Percentiles rank a stretch among this genome's conserved stretches.
Conservation (phyloP, 1,140 invertebrate genomes). For the Nasonia longicornis region DNA sequence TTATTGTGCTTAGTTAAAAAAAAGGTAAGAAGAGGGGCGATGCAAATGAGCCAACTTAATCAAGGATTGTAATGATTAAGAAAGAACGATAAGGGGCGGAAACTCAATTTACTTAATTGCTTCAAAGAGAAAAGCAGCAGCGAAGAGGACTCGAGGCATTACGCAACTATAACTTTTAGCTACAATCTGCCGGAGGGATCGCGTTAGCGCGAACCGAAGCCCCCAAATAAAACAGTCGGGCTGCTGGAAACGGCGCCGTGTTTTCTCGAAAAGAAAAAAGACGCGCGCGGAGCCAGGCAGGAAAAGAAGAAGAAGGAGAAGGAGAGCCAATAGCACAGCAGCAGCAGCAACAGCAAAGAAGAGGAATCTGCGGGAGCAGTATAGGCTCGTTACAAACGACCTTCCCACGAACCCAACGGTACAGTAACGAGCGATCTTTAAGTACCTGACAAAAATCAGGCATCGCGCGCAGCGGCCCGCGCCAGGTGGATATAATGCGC, state of each 20-base stretch:
- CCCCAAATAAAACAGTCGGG: conserved; percentile 33
- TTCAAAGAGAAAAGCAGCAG: conserved; percentile 12
- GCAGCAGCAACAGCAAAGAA: background rate
- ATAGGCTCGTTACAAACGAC: conserved; percentile 47
- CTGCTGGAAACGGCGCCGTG: conserved; percentile 26
- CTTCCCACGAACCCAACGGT: conserved; percentile 56
- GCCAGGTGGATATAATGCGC: conserved; percentile 43
- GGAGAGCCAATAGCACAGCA: background rate
- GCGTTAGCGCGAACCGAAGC: background rate
- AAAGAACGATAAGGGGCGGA: conserved; percentile 28
- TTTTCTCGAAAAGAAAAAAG: conserved; percentile 27
- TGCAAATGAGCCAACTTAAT: conserved; percentile 29
- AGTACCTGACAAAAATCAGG: conserved; percentile 56
- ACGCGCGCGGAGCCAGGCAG: background rate
- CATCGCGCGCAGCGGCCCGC: background rate
- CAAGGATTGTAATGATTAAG: conserved; percentile 31
- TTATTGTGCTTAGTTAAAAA: conserved; percentile 8
- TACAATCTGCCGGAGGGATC: conserved; percentile 29
- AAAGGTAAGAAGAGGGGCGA: background rate
- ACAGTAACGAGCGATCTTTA: conserved; percentile 52
- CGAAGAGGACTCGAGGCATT: conserved; percentile 5
- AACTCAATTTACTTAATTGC: conserved; percentile 43
- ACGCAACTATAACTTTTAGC: conserved; percentile 42
- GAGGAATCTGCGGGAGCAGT: conserved; percentile 13
- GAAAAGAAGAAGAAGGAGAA: background rate